Base-by-base conservation (phyloP, 2,888 invertebrate genomes). In the Leucozona laternaria region DNA sequence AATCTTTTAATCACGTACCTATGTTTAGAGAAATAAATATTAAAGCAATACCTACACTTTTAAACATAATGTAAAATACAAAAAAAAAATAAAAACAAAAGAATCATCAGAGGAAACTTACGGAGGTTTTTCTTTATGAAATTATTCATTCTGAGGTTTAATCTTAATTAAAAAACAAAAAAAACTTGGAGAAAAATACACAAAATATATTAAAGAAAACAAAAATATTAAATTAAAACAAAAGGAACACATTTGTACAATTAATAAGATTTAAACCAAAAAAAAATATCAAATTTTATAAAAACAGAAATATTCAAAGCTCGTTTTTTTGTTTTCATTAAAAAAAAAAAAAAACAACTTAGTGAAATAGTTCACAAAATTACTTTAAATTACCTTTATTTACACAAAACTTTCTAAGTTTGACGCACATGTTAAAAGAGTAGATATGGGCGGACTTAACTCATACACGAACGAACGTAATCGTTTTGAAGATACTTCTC, bases 31-130 rank as follows among this genome's bases (percentile, higher is more conserved):
- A 87, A 86, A 81, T 80, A 83, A 53, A 82, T 88, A 88, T 87
- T 87, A 80, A 88, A 84, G 88, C 84, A 85, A 88, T 88, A 88
- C 79, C 68, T 88, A 88, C 85, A 87, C 73, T 79, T 78, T 84
- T 80, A 58, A 84, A 80, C 60, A 71, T 64, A 55, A 80, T 73
- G 58, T 28, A 45, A 66, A 66, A 75, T 53, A 66, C 20, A 64
- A 76, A 28, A 31, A 20, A 57, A 57, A 15, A 58, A 68, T 57
- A 31, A 15, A 45, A 57, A 13, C 37, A 28, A 17, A 45, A 53
- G 13, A 50, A 50, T 50, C 50, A 50, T 50, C 25, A 50, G 22
- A 50, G 13, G 25, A 64, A 83, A 66, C 45, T 53, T 82, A 76
- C 60, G 37, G 57, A 78, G 48, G 66, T 80, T 77, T 71, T 76